Conservation (phyloP, 2,113 vertebrate genomes). For the Coptodon bakossiorum region DNA sequence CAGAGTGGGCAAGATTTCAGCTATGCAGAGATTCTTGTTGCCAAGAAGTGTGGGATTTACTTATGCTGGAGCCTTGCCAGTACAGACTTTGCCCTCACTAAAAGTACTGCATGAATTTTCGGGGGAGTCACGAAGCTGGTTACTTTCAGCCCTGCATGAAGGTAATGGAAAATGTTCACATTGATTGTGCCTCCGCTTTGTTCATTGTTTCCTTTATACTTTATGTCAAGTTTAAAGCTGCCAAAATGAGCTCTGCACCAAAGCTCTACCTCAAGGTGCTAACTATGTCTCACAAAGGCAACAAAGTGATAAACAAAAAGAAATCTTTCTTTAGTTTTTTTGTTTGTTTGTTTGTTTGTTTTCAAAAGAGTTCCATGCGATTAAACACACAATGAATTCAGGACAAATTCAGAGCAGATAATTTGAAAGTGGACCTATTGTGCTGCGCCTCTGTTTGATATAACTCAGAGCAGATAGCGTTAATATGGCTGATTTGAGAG, state of each 20-base stretch:
- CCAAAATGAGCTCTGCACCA: neutral
- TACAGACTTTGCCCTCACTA: neutral
- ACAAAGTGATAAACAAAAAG: neutral
- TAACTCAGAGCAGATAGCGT: neutral
- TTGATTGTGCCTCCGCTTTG: neutral
- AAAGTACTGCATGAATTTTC: neutral
- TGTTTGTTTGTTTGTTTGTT: neutral
- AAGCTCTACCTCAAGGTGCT: neutral
- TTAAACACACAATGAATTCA: neutral
- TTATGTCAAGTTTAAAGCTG: neutral
- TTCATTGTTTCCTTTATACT: neutral
- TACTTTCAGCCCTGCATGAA: neutral
- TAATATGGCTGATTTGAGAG: neutral
- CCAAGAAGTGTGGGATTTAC: constrained; percentile 13
- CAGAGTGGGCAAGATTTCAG: neutral
- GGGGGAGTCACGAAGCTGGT: neutral
- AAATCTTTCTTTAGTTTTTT: neutral
- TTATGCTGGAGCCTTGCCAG: constrained; percentile 11
- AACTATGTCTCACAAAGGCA: neutral
- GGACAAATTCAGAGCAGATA: neutral
- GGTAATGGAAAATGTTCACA: neutral
- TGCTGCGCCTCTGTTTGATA: neutral
- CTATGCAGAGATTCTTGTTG: neutral
- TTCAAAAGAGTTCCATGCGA: neutral
- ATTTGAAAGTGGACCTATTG: neutral